These are phyloP conservation scores for Ennomos erosarius DNA, from an alignment of 2,888 invertebrate genomes.

Conservation along the genomic window DNA sequence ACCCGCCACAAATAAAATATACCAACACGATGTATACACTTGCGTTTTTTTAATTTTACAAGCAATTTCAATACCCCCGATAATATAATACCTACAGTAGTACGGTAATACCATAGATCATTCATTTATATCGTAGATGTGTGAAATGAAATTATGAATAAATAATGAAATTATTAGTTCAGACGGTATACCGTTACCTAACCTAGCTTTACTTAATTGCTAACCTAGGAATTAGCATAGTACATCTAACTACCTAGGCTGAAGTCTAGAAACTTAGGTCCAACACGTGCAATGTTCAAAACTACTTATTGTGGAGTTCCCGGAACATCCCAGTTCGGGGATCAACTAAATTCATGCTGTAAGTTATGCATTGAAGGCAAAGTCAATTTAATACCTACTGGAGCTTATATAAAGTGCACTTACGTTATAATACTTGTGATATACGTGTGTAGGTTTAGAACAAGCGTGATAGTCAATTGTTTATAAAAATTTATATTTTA, in stretches of 20 bases:
- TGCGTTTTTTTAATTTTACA: neutral
- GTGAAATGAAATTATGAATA: too few species aligned
- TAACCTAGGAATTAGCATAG: constrained; percentile 20
- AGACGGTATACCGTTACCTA: too few species aligned
- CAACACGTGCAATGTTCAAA: constrained; percentile 35
- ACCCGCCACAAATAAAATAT: constrained; percentile 4
- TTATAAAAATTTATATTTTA: too few species aligned
- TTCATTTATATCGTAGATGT: too few species aligned
- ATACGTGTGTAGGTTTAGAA: too few species aligned
- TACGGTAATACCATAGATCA: too few species aligned
- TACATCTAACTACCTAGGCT: constrained; percentile 13
- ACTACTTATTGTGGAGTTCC: constrained; percentile 32
- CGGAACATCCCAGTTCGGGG: constrained; percentile 11
- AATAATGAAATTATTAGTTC: too few species aligned
- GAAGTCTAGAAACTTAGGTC: constrained; percentile 33
- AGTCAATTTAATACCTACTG: constrained; percentile 3
- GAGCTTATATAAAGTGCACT: too few species aligned
- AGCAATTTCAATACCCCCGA: too few species aligned
- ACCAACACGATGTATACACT: neutral
- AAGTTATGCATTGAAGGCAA: constrained; percentile 15
- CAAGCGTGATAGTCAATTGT: too few species aligned
- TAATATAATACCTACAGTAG: too few species aligned
- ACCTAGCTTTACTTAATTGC: constrained; percentile 23
- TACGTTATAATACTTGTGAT: too few species aligned
- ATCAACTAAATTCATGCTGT: constrained; percentile 34